A percentile compares a stretch with the other conserved stretches of the same genome.
Conservation (phyloP, 2,113 vertebrate genomes). For the Myrmecophaga tridactyla region DNA sequence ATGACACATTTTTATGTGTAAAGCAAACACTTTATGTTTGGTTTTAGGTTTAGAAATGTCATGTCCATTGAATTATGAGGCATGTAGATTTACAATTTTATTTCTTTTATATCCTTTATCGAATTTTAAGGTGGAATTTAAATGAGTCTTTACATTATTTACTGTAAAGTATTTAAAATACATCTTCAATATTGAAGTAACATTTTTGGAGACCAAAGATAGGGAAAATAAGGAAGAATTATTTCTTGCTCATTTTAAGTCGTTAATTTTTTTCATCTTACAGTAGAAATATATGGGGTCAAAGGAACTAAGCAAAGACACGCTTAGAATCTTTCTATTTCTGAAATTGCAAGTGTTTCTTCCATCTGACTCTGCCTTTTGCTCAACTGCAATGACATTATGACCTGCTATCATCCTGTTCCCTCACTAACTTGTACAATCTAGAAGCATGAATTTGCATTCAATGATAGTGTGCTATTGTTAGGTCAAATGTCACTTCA, state of each 20-base stretch:
- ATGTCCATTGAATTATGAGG: not conserved
- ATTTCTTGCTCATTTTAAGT: constrained; percentile 36
- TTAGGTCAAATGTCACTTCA: not conserved
- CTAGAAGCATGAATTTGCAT: not conserved
- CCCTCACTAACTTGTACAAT: not conserved
- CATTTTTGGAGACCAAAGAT: not conserved
- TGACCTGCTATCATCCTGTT: not conserved
- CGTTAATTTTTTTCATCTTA: not conserved
- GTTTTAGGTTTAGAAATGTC: not conserved
- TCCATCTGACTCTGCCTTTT: constrained; percentile 56
- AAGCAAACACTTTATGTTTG: not conserved
- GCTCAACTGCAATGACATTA: not conserved
- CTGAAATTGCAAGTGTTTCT: constrained; percentile 49
- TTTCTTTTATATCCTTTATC: not conserved
- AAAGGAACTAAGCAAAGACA: constrained; percentile 6
- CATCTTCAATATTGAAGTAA: not conserved
- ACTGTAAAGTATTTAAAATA: not conserved
- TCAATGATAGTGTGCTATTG: not conserved
- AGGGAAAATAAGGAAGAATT: not conserved
- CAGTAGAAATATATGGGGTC: constrained; percentile 1
- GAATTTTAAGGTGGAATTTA: not conserved
- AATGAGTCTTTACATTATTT: not conserved
- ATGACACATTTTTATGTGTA: not conserved
- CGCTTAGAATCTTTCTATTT: constrained; percentile 27
- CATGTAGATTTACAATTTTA: not conserved